These are phyloP conservation scores for Nephrotoma appendiculata DNA, from an alignment of 2,888 invertebrate genomes.

Conservation along the genomic window DNA sequence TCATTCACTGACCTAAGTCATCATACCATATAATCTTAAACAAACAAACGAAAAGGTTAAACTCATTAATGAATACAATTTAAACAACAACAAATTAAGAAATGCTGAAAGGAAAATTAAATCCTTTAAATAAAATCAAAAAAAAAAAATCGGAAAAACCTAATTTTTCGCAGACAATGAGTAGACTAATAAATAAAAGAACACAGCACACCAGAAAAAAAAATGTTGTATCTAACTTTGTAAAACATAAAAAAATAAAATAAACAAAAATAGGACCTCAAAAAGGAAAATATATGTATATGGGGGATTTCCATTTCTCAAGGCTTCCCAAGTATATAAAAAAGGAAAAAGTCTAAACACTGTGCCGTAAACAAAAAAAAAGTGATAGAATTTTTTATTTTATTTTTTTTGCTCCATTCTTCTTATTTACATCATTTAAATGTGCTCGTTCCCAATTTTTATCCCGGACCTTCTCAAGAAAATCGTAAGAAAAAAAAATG, in stretches of 20 bases:
- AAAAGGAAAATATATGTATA: not conserved
- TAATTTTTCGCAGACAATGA: constrained; percentile 1
- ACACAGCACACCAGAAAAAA: not conserved
- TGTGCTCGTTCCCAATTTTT: constrained; percentile 7
- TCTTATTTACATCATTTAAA: not conserved
- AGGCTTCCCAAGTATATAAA: not conserved
- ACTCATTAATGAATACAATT: not conserved
- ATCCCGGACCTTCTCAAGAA: constrained; percentile 17
- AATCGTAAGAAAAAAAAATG: constrained; percentile 2
- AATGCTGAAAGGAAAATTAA: not conserved
- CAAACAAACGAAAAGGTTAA: not conserved
- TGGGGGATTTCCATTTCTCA: not conserved
- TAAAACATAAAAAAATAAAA: not conserved
- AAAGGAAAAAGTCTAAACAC: not conserved
- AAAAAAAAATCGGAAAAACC: not conserved
- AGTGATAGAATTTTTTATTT: not conserved
- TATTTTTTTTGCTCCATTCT: not conserved
- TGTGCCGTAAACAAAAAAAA: not conserved
- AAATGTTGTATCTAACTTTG: not conserved
- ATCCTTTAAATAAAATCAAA: not conserved
- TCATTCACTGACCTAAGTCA: not conserved
- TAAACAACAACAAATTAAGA: not conserved
- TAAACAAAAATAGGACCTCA: not conserved
- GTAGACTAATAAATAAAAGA: constrained; percentile 3
- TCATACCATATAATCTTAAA: not conserved